A percentile compares a stretch with the other conserved stretches of the same genome.
Evolutionary conservation across 2,113 vertebrate genomes (phyloP).

Genomic region (Cebus imitator): DNA sequence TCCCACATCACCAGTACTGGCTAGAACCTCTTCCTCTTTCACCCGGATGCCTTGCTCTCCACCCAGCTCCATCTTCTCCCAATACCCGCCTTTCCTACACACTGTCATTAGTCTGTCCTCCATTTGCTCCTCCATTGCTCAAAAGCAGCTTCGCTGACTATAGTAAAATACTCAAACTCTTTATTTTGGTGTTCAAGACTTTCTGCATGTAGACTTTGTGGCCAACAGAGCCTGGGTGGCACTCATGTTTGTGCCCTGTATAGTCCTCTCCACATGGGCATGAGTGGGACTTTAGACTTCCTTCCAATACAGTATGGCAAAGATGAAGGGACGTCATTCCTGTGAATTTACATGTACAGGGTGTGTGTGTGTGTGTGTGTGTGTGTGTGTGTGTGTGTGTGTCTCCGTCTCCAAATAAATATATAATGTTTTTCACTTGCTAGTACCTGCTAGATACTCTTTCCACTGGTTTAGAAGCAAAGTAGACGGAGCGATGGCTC

Average conservation of each 20-base stretch:
- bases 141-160: neutral
- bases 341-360: neutral
- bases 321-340: too few relatives aligned
- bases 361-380: neutral
- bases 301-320: neutral
- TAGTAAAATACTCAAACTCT: neutral
- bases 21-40: neutral
- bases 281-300: neutral
- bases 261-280: neutral
- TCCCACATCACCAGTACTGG: neutral
- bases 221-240: neutral
- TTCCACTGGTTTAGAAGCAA: neutral
- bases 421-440: neutral
- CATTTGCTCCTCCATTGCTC: neutral
- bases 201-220: neutral
- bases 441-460: neutral
- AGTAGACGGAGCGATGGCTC: neutral
- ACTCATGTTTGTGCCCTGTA: neutral
- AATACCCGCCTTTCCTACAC: neutral
- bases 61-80: neutral
- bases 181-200: neutral
- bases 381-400: too few relatives aligned
- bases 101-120: neutral
- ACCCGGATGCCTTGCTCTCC: neutral
- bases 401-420: neutral